These are phyloP conservation scores for Thysanoteuthis rhombus DNA, from an alignment of 2,888 invertebrate species.

Conservation along the genomic window DNA sequence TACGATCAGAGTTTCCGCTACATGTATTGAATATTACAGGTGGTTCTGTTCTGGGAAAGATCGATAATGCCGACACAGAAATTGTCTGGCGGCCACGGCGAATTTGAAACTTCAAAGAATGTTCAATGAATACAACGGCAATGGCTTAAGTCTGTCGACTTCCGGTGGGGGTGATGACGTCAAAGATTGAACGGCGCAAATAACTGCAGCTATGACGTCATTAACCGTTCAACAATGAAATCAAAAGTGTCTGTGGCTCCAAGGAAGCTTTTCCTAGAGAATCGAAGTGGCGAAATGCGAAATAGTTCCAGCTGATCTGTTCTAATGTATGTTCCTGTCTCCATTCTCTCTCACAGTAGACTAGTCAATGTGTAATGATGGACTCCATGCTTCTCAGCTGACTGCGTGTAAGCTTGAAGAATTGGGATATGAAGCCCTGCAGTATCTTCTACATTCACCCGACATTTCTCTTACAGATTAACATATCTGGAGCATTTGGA, in stretches of 20 bases:
- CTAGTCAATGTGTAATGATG: not conserved
- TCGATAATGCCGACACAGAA: not conserved
- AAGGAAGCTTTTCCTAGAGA: not conserved
- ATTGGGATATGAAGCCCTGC: too few species aligned
- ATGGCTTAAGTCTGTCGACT: not conserved
- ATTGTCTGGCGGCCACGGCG: not conserved
- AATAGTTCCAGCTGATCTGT: not conserved
- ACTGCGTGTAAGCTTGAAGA: too few species aligned
- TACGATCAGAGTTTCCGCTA: not conserved
- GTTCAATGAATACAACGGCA: not conserved
- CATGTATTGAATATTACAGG: not conserved
- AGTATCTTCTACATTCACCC: too few species aligned
- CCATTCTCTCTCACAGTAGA: not conserved
- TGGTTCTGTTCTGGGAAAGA: not conserved
- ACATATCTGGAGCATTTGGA: too few species aligned
- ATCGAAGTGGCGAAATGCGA: not conserved
- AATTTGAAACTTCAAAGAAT: not conserved
- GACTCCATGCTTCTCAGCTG: too few species aligned
- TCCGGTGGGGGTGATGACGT: not conserved
- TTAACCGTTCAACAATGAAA: not conserved
- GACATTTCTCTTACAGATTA: too few species aligned
- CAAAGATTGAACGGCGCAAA: not conserved
- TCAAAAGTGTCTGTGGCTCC: not conserved
- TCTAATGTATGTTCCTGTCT: not conserved
- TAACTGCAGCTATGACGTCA: not conserved